Evolutionary conservation across 2,797 vertebrate genomes (phyloP).

Genomic region (Liparis tanakae): DNA sequence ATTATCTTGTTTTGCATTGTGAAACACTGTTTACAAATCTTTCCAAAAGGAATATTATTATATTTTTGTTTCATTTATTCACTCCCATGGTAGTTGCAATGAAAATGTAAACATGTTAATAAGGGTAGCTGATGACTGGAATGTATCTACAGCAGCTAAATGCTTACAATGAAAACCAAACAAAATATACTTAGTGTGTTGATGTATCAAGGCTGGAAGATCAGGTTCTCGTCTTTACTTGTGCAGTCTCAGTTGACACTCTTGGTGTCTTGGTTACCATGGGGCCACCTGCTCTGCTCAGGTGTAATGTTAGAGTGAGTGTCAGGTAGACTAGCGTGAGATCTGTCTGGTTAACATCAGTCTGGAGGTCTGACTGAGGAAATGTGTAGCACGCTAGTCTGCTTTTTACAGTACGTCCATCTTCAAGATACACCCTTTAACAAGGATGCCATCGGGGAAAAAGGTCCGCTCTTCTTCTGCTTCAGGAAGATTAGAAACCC

Average conservation of each 20-base stretch:
- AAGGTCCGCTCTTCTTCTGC: constrained; percentile 80
- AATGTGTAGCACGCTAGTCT: constrained; percentile 11
- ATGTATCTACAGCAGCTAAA: background rate
- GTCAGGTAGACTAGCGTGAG: constrained; percentile 71
- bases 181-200: background rate
- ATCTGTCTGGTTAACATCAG: constrained; percentile 53
- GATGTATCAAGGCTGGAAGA: background rate
- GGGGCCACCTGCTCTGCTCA: constrained; percentile 56
- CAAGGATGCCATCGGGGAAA: constrained; percentile 68
- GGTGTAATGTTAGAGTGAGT: constrained; percentile 70
- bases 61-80: background rate
- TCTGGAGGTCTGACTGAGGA: constrained; percentile 41
- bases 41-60: background rate
- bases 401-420: constrained; percentile 23
- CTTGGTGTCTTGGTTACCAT: constrained; percentile 69
- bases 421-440: constrained; percentile 3
- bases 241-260: constrained; percentile 57
- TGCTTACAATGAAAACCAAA: background rate
- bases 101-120: background rate
- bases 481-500: constrained; percentile 81
- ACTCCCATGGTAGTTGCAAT: background rate
- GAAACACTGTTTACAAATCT: background rate
- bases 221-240: constrained; percentile 25
- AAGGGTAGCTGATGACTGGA: background rate
- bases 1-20: constrained; percentile 4